Percentiles rank a stretch among this genome's conserved stretches.
Evolutionary conservation across 1,140 invertebrate species (phyloP).

Genomic region (Neuroterus valhalla): DNA sequence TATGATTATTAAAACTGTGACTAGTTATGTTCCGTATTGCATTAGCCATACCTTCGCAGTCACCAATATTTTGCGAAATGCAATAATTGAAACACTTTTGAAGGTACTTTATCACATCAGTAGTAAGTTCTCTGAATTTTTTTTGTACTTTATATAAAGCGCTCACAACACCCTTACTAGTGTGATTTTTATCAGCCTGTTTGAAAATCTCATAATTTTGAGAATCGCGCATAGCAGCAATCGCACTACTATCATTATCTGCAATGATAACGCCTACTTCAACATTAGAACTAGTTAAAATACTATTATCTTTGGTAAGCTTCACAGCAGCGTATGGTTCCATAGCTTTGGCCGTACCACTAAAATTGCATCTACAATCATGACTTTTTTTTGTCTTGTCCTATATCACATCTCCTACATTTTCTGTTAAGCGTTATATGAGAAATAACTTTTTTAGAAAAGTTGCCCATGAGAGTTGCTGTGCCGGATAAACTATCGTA

Average conservation of each 20-base stretch:
- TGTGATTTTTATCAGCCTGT: constrained; percentile 33
- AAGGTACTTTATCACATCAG: constrained; percentile 23
- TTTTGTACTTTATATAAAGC: constrained; percentile 33
- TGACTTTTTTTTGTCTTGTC: constrained; percentile 39
- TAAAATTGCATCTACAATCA: constrained; percentile 46
- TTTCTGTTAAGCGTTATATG: constrained; percentile 44
- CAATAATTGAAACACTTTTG: constrained; percentile 28
- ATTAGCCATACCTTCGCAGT: background rate
- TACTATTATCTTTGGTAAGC: constrained; percentile 39
- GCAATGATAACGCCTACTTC: too few relatives aligned
- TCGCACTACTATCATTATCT: constrained; percentile 11
- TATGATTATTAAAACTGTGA: constrained; percentile 25
- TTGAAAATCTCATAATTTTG: constrained; percentile 30
- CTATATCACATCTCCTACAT: constrained; percentile 44
- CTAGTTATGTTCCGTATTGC: constrained; percentile 26
- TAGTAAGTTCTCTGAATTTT: constrained; percentile 32
- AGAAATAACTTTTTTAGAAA: constrained; percentile 44
- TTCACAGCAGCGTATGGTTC: too few relatives aligned
- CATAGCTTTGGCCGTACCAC: constrained; percentile 30
- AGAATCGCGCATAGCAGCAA: constrained; percentile 17
- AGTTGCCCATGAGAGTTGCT: constrained; percentile 45
- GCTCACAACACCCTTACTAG: constrained; percentile 13
- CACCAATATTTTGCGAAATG: constrained; percentile 23
- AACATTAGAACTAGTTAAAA: too few relatives aligned
- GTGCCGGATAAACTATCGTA: constrained; percentile 49